A percentile compares a stretch with the other conserved stretches of the same genome.
Conservation (phyloP, 1,140 invertebrate genomes). For the Laupala kohalensis region DNA sequence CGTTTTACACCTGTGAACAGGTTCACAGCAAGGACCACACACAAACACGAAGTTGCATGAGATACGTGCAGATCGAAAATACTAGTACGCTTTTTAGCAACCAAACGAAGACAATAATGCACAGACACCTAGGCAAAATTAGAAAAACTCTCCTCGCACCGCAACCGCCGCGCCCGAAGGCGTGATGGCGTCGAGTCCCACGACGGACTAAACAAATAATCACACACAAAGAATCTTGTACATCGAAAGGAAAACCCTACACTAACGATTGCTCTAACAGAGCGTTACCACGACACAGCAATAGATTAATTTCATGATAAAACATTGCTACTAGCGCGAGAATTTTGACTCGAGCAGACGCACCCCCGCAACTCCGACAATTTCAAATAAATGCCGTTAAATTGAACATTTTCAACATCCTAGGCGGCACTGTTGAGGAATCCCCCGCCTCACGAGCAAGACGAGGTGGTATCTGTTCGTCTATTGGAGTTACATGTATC, state of each 20-base stretch:
- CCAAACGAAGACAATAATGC: neutral
- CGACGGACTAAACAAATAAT: too few species aligned
- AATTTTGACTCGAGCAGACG: too few species aligned
- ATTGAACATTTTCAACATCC: too few species aligned
- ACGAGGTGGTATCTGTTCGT: neutral
- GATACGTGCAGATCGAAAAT: neutral
- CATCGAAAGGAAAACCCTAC: too few species aligned
- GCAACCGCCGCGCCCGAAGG: neutral
- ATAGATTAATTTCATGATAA: too few species aligned
- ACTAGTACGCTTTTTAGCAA: neutral
- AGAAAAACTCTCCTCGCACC: neutral
- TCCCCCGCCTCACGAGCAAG: neutral
- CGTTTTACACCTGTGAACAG: neutral
- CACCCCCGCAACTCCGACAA: neutral
- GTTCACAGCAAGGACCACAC: neutral
- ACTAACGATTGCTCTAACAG: too few species aligned
- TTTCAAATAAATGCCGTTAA: too few species aligned
- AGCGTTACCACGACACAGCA: too few species aligned
- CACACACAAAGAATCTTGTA: too few species aligned
- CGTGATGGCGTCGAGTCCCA: neutral
- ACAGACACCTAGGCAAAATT: neutral
- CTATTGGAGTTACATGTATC: neutral
- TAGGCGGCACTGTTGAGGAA: too few species aligned
- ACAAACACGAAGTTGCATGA: neutral
- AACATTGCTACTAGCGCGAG: too few species aligned